Evolutionary conservation across 2,113 vertebrate genomes (phyloP).

Genomic region (Rhinopomastus cyanomelas): DNA sequence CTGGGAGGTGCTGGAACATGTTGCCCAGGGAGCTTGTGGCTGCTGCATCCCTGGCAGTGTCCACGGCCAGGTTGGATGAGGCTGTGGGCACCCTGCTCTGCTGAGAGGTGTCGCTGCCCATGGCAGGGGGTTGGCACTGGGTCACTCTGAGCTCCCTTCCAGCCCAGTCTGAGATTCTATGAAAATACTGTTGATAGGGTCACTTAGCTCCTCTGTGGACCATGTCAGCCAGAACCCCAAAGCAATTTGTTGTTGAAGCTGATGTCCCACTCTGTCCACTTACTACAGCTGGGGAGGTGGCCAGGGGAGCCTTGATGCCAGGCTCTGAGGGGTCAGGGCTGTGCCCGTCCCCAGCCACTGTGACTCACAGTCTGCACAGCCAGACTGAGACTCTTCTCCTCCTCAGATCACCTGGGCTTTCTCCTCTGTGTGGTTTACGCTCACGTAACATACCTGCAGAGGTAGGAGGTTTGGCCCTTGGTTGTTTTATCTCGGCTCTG

Average conservation of each 20-base stretch:
- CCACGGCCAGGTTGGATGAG: no score
- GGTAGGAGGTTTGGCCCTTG: neutral
- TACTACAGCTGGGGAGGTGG: accelerated
- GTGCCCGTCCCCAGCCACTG: neutral
- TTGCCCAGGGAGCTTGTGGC: no score
- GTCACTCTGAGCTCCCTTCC: no score
- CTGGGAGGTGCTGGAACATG: no score
- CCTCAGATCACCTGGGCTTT: neutral
- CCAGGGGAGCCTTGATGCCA: no score
- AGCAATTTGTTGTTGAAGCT: neutral
- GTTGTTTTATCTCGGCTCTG: neutral
- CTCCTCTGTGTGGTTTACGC: neutral
- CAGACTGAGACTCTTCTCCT: neutral
- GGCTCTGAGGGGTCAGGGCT: neutral
- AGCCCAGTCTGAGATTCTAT: no score
- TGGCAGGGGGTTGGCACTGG: no score
- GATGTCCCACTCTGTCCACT: accelerated
- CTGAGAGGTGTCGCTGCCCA: no score
- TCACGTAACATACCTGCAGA: neutral
- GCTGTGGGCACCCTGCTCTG: no score
- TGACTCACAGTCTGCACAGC: neutral
- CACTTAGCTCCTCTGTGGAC: neutral
- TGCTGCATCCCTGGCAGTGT: no score
- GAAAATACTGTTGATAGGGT: neutral
- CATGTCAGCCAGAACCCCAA: neutral